Conservation (phyloP, 2,888 invertebrate genomes). For the Drosophila eohydei region DNA sequence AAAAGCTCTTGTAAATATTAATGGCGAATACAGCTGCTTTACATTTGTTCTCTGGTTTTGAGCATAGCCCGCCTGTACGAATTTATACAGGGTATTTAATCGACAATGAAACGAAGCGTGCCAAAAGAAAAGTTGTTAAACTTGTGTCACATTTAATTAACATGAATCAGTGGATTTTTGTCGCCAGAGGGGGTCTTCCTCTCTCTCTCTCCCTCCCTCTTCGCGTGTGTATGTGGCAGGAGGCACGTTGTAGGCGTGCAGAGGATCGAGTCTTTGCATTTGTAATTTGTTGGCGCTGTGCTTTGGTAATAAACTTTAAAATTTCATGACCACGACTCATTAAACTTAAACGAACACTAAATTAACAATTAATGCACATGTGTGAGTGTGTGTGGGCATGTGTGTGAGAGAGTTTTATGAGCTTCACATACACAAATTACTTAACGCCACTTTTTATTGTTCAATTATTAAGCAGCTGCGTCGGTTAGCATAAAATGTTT, state of each 20-base stretch:
- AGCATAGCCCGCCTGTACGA: background rate
- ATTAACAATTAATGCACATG: slow-evolving; percentile 72
- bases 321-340: slow-evolving; percentile 75
- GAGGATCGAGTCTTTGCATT: slow-evolving; percentile 26
- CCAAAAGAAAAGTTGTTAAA: slow-evolving; percentile 51
- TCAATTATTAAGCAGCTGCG: slow-evolving; percentile 70
- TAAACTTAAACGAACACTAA: slow-evolving; percentile 76
- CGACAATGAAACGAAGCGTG: slow-evolving; percentile 24
- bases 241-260: background rate
- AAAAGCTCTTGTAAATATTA: background rate
- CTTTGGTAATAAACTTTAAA: slow-evolving; percentile 73
- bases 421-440: slow-evolving; percentile 71
- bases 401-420: slow-evolving; percentile 63
- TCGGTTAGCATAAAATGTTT: slow-evolving; percentile 67
- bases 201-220: no score
- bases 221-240: background rate
- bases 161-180: slow-evolving; percentile 69
- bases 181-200: background rate
- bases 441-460: slow-evolving; percentile 78
- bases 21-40: no score
- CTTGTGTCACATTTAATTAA: slow-evolving; percentile 74
- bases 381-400: slow-evolving; percentile 18
- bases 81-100: slow-evolving; percentile 24
- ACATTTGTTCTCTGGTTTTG: fast-evolving
- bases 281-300: slow-evolving; percentile 48